Conservation (phyloP, 2,888 invertebrate species). For the Icerya purchasi region DNA sequence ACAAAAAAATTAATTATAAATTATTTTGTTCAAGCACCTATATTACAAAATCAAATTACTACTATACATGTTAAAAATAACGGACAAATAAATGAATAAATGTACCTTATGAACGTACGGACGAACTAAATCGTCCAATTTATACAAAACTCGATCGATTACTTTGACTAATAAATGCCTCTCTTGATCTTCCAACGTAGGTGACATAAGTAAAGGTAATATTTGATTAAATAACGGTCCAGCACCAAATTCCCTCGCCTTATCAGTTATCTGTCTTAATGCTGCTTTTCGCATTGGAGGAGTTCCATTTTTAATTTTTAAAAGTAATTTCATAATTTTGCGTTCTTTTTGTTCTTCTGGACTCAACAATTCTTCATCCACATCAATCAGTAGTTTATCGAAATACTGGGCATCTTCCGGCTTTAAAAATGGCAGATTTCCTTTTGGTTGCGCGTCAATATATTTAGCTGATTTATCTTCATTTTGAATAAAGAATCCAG, state of each 20-base stretch:
- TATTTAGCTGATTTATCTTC: constrained; percentile 70
- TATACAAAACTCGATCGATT: constrained; percentile 94
- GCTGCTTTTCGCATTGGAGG: constrained; percentile 99
- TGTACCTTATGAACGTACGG: constrained; percentile 92
- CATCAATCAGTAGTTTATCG: constrained; percentile 91
- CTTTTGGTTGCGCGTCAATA: constrained; percentile 93
- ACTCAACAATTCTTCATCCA: constrained; percentile 84
- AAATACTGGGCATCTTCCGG: constrained; percentile 99
- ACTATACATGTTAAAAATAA: background rate
- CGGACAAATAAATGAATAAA: constrained; percentile 1
- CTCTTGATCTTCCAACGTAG: constrained; percentile 97
- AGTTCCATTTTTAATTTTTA: constrained; percentile 98
- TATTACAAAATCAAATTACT: no score
- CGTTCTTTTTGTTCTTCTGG: constrained; percentile 96
- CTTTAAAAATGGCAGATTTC: constrained; percentile 95
- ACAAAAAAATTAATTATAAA: no score
- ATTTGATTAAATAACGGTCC: constrained; percentile 99
- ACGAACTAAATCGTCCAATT: constrained; percentile 90
- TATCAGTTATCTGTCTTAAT: constrained; percentile 91
- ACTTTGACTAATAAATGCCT: constrained; percentile 96
- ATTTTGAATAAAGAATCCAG: constrained; percentile 89
- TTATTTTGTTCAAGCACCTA: no score
- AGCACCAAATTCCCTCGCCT: constrained; percentile 93
- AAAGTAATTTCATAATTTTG: constrained; percentile 92
- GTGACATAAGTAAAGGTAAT: constrained; percentile 95